Evolutionary conservation across 2,113 vertebrate genomes (phyloP).

Genomic region (Chunga burmeisteri): DNA sequence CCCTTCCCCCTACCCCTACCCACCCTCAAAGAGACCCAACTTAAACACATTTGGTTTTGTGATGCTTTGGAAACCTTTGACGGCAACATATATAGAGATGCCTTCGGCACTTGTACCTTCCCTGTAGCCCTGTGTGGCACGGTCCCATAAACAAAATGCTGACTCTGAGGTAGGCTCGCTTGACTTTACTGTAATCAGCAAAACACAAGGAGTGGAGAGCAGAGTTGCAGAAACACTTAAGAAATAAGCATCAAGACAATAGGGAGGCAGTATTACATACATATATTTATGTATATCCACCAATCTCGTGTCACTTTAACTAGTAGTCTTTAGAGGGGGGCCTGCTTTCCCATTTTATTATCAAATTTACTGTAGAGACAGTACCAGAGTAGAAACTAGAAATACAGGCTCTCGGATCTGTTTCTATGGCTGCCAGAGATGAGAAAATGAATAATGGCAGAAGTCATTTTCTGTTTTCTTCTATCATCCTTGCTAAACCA

Average conservation of each 20-base stretch:
- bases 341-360: neutral
- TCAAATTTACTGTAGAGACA: neutral
- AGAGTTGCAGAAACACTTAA: neutral
- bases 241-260: neutral
- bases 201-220: neutral
- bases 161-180: neutral
- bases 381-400: neutral
- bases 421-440: neutral
- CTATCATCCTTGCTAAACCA: neutral
- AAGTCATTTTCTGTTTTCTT: neutral
- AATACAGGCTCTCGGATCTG: neutral
- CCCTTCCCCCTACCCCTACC: neutral
- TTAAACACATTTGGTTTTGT: neutral
- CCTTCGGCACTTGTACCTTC: neutral
- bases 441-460: neutral
- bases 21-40: neutral
- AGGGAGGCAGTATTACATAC: neutral
- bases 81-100: neutral
- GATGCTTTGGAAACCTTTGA: neutral
- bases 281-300: neutral
- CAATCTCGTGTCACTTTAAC: neutral
- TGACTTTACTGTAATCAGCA: neutral
- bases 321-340: neutral
- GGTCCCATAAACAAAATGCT: neutral
- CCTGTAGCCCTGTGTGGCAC: neutral